These are phyloP conservation scores for Drosophila sturtevanti DNA, from an alignment of 1,140 invertebrate genomes.

Conservation along the genomic window DNA sequence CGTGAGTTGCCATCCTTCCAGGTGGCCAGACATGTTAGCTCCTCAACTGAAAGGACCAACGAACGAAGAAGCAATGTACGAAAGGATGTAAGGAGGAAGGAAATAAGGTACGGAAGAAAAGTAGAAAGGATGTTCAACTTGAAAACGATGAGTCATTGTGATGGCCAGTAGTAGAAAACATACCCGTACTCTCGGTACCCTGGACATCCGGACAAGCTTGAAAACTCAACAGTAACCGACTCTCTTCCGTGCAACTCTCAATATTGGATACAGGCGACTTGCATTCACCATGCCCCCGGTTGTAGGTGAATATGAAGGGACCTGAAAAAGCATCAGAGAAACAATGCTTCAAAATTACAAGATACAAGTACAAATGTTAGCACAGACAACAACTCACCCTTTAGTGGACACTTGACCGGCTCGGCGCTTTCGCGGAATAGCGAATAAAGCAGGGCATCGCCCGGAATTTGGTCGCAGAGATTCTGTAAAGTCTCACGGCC, in stretches of 20 bases:
- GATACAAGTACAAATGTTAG: background rate
- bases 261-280: conserved; percentile 91
- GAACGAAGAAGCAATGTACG: conserved; percentile 1
- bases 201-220: conserved; percentile 95
- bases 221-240: conserved; percentile 92
- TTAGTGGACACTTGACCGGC: conserved; percentile 92
- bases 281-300: conserved; percentile 92
- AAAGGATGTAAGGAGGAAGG: background rate
- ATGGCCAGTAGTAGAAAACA: conserved; percentile 37
- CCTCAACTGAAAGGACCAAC: conserved; percentile 88
- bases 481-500: conserved; percentile 88
- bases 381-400: conserved; percentile 82
- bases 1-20: conserved; percentile 95
- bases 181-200: conserved; percentile 92
- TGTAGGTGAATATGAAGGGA: conserved; percentile 85
- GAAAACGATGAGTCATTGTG: conserved; percentile 43
- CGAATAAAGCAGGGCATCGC: conserved; percentile 93
- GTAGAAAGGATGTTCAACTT: conserved; percentile 45
- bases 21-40: conserved; percentile 91
- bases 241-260: conserved; percentile 95
- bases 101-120: conserved; percentile 27
- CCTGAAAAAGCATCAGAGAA: conserved; percentile 37
- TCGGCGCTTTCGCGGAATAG: conserved; percentile 93
- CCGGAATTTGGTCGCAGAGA: conserved; percentile 92
- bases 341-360: conserved; percentile 21